phyloP scores from a whole-genome alignment of 1,140 invertebrate genomes.

The Harlomillsia oculata region DNA sequence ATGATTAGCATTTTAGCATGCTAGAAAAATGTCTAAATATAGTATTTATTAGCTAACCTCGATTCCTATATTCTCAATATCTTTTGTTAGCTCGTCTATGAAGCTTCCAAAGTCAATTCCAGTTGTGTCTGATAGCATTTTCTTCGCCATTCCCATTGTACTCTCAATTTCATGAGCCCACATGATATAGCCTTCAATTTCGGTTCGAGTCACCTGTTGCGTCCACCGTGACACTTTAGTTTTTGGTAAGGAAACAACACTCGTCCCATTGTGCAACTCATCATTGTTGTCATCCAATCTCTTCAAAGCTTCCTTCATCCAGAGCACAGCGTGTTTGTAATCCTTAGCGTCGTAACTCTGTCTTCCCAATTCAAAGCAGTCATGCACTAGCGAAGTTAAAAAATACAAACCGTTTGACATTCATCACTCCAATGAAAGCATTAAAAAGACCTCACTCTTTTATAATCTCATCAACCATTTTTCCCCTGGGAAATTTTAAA shows the following conservation, averaged over 20 bases:
- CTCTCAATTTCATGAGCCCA: slow-evolving; percentile 59
- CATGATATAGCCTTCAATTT: slow-evolving; percentile 90
- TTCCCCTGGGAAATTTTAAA: too few relatives aligned
- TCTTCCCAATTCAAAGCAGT: slow-evolving; percentile 92
- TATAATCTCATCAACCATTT: too few relatives aligned
- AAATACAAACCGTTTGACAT: slow-evolving; percentile 12
- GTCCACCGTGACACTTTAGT: too few relatives aligned
- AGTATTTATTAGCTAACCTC: slow-evolving; percentile 69
- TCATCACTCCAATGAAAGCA: not conserved
- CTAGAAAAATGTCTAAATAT: slow-evolving; percentile 50
- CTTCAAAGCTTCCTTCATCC: slow-evolving; percentile 86
- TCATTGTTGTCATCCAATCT: slow-evolving; percentile 51
- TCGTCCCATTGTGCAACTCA: slow-evolving; percentile 44
- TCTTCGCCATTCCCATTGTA: slow-evolving; percentile 69
- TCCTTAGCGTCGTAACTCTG: slow-evolving; percentile 90
- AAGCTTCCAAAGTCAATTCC: not conserved
- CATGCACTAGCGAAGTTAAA: slow-evolving; percentile 60
- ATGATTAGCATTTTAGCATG: slow-evolving; percentile 41
- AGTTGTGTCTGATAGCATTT: slow-evolving; percentile 55
- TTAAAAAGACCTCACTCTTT: not conserved
- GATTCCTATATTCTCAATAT: slow-evolving; percentile 73
- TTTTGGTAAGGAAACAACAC: not conserved
- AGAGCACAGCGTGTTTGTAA: slow-evolving; percentile 83
- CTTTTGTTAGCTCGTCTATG: slow-evolving; percentile 66
- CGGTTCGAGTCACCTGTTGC: slow-evolving; percentile 53